A percentile compares a stretch with the other conserved stretches of the same genome.
These are phyloP conservation scores for Acridotheres tristis DNA, from an alignment of 2,797 vertebrate genomes.

Conservation along the genomic window DNA sequence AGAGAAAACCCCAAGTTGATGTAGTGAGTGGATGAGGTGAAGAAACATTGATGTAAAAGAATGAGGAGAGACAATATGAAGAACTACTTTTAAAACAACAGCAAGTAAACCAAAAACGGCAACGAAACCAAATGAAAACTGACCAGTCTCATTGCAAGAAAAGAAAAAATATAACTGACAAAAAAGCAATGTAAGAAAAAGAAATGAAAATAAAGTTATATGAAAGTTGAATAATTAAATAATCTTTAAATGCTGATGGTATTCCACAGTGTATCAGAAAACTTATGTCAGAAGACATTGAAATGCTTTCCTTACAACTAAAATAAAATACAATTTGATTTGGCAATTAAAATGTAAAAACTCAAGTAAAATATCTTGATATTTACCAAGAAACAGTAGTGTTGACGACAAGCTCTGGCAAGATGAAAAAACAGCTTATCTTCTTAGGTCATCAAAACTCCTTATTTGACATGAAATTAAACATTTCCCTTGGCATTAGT, in stretches of 20 bases:
- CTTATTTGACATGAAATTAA: background rate
- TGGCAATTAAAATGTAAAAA: background rate
- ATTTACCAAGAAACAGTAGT: background rate
- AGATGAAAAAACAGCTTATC: background rate
- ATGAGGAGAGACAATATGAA: background rate
- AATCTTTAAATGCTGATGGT: background rate
- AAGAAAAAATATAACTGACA: background rate
- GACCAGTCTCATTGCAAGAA: rapidly evolving
- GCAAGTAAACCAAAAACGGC: background rate
- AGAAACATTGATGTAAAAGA: background rate
- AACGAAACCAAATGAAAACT: background rate
- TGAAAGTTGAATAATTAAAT: background rate
- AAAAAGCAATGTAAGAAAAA: background rate
- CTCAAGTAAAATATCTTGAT: background rate
- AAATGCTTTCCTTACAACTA: background rate
- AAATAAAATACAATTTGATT: background rate
- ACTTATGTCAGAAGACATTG: background rate
- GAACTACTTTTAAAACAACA: background rate
- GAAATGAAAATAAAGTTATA: background rate
- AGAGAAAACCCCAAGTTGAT: background rate
- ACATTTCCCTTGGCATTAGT: background rate
- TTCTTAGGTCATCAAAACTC: background rate
- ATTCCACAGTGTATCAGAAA: background rate
- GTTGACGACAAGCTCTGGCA: background rate
- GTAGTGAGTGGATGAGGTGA: background rate